phyloP scores from a whole-genome alignment of 2,113 vertebrate species.

The Rhineura floridana region DNA sequence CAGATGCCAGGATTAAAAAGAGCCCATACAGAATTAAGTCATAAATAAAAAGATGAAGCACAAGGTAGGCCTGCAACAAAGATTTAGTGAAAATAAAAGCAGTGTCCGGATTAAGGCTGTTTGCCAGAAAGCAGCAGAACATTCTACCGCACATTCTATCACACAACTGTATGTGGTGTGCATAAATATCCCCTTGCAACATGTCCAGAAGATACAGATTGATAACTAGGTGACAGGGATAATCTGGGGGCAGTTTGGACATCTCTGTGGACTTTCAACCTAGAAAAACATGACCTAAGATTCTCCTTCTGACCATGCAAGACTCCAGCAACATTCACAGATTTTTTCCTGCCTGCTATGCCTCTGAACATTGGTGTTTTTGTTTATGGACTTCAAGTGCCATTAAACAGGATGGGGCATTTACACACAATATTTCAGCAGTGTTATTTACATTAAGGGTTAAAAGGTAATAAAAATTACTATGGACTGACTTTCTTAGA shows the following conservation, averaged over 20 bases:
- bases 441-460: constrained; percentile 49
- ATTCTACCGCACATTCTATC: neutral
- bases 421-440: constrained; percentile 25
- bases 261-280: neutral
- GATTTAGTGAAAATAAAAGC: no score
- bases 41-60: no score
- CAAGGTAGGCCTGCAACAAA: no score
- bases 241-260: neutral
- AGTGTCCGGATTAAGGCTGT: no score
- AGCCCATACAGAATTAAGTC: no score
- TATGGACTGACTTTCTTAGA: neutral
- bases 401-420: constrained; percentile 22
- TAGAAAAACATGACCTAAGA: neutral
- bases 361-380: neutral
- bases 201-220: neutral
- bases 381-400: constrained; percentile 13
- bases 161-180: neutral
- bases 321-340: accelerated
- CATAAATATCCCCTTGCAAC: neutral
- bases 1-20: no score
- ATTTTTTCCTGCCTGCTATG: neutral
- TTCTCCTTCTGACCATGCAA: neutral
- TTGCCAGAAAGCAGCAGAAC: no score
- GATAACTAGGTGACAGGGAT: neutral
- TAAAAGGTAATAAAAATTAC: constrained; percentile 56